phyloP scores from a whole-genome alignment of 92 coral and sea anemone genomes.

The Meandrina meandrites region DNA sequence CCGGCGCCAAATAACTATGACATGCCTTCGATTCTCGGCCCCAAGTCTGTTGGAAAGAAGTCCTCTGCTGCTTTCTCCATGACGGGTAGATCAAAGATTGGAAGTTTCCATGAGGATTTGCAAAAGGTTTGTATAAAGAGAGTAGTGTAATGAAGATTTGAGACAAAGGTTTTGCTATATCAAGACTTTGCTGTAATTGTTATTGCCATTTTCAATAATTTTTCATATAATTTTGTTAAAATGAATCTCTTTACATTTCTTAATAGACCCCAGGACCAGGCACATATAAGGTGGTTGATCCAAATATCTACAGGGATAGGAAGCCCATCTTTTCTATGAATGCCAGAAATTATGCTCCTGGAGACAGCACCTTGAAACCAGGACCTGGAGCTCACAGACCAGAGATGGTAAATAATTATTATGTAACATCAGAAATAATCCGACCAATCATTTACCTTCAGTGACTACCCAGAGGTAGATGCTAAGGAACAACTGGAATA shows the following conservation, averaged over 20 bases:
- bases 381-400: conserved; percentile 98
- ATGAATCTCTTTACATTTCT: background rate
- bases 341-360: conserved; percentile 81
- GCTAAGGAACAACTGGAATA: no score
- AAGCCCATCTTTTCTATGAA: conserved; percentile 85
- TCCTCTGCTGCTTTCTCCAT: conserved; percentile 84
- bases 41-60: conserved; percentile 87
- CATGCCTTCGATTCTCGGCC: conserved; percentile 80
- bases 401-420: conserved; percentile 78
- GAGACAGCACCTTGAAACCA: conserved; percentile 89
- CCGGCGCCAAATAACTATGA: conserved; percentile 89
- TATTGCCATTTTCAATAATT: no score
- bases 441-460: no score
- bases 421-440: no score
- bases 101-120: conserved; percentile 96
- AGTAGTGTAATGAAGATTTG: background rate
- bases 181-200: no score
- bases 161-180: no score
- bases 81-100: conserved; percentile 93
- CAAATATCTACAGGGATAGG: conserved; percentile 67
- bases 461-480: no score
- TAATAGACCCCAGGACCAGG: conserved; percentile 98
- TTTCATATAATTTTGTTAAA: background rate
- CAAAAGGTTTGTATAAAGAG: conserved; percentile 68
- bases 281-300: conserved; percentile 88